Evolutionary conservation across 2,888 invertebrate genomes (phyloP), one percentile per base, ranked within the genome.

Genomic region (Cenopis cana): DNA sequence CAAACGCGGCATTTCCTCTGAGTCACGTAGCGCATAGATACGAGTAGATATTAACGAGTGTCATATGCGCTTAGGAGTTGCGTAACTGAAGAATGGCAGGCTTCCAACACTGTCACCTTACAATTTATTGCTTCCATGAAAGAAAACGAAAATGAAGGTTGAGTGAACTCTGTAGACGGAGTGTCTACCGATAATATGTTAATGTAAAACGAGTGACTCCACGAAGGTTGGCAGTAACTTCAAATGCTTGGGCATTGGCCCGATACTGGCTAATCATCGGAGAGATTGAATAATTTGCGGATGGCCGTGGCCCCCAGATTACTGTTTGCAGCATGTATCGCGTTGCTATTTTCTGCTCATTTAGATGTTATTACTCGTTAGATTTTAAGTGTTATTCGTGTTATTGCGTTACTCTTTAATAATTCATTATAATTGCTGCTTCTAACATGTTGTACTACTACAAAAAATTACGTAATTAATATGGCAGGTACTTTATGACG

Each of bases 41-140:
- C 20, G 79, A 24, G 24, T 59, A 59, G 38, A 79, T 80, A 78
- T 78, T 73, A 76, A 71, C 70, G 55, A 74, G 74, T 74, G 72
- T 76, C 78, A 75, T 74, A 74, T 70, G 66, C 71, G 74, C 18
- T 50, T 56, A 38, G 80, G 75, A 73, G 79, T 89, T 87, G 79
- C 84, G 83, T 81, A 88, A 82, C 79, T 74, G 74, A 79, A 86
- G 82, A 82, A 83, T 89, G 89, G 88, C 88, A 83, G 73, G 69
- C 80, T 70, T 87, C 87, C 89, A 90, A 88, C 76, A 76, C 76
- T 79, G 81, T 81, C 84, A 78, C 71, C 73, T 74, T 76, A 79
- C 81, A 82, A 84, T 84, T 80, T 82, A 84, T 82, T 77, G 75
- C 80, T 82, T 84, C 80, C 82, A 81, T 83, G 84, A 85, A 85